Percentiles rank a stretch among this genome's conserved stretches.
These are phyloP conservation scores for Octodon degus DNA, from an alignment of 2,113 vertebrate genomes.

Conservation along the genomic window DNA sequence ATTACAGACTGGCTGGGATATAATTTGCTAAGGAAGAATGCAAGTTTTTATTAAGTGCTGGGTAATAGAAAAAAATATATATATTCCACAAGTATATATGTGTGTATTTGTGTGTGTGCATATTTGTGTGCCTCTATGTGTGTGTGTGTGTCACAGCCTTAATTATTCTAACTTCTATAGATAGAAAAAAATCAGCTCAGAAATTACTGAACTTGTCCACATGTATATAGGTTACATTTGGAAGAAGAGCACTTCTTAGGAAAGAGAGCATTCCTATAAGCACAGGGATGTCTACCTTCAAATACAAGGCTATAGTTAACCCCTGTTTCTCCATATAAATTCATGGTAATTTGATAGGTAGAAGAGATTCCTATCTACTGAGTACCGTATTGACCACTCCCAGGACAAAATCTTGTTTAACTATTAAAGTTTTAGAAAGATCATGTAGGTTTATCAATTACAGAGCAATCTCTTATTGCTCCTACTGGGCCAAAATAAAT, in stretches of 20 bases:
- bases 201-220: slow-evolving; percentile 8
- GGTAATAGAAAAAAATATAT: neutral
- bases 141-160: neutral
- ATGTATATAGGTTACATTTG: neutral
- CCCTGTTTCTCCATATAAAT: neutral
- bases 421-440: slow-evolving; percentile 39
- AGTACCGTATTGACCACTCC: neutral
- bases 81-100: neutral
- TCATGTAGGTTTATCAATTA: neutral
- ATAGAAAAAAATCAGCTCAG: slow-evolving; percentile 11
- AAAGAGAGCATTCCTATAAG: neutral
- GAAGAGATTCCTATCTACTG: neutral
- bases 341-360: neutral
- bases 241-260: neutral
- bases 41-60: slow-evolving; percentile 29
- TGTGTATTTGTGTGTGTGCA: neutral
- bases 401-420: slow-evolving; percentile 22
- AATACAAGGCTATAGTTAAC: neutral
- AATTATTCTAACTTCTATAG: slow-evolving; percentile 42
- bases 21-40: slow-evolving; percentile 9
- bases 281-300: neutral
- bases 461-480: neutral
- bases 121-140: neutral
- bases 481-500: neutral
- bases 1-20: neutral